These are phyloP conservation scores for Bruchidius siliquastri DNA, from an alignment of 2,888 invertebrate species.

Conservation along the genomic window DNA sequence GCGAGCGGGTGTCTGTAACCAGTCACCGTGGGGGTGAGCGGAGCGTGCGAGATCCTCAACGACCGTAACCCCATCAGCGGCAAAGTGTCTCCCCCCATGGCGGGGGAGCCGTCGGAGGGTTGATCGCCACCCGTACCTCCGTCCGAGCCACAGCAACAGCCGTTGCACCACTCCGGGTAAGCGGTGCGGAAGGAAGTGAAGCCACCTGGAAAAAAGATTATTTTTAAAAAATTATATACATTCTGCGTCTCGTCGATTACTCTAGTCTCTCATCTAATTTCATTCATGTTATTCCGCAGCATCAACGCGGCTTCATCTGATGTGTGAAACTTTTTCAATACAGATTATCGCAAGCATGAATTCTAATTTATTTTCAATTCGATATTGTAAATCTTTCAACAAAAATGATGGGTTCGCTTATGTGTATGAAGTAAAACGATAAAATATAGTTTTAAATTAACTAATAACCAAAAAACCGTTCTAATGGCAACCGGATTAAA, in stretches of 20 bases:
- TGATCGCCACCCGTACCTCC: slow-evolving; percentile 30
- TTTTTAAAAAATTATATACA: background rate
- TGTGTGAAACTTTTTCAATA: too few relatives aligned
- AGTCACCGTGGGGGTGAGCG: slow-evolving; percentile 33
- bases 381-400: too few relatives aligned
- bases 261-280: background rate
- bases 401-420: too few relatives aligned
- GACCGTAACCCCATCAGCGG: slow-evolving; percentile 44
- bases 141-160: slow-evolving; percentile 56
- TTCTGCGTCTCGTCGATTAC: background rate
- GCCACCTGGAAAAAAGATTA: slow-evolving; percentile 64
- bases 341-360: too few relatives aligned
- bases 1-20: slow-evolving; percentile 42
- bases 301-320: too few relatives aligned
- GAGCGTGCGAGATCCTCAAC: slow-evolving; percentile 41
- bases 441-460: too few relatives aligned
- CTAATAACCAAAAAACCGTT: too few relatives aligned
- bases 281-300: too few relatives aligned
- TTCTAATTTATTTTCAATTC: too few relatives aligned
- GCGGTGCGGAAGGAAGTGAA: slow-evolving; percentile 76
- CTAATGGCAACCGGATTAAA: too few relatives aligned
- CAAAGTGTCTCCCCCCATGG: slow-evolving; percentile 35
- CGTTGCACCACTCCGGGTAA: slow-evolving; percentile 90
- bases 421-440: too few relatives aligned
- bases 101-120: slow-evolving; percentile 28